Conservation (phyloP, 2,888 invertebrate species). For the Sphinx pinastri region DNA sequence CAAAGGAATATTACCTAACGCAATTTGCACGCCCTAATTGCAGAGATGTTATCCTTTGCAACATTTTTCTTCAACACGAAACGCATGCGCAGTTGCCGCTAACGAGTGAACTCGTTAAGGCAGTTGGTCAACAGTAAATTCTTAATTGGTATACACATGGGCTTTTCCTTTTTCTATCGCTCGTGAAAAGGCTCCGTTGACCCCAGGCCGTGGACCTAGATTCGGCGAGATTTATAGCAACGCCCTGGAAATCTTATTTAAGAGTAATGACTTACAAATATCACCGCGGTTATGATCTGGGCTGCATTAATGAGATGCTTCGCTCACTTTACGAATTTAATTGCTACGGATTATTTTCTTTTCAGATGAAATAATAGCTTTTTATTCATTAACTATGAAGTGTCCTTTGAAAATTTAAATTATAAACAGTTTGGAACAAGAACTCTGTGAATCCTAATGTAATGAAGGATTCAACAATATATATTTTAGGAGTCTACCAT, state of each 20-base stretch:
- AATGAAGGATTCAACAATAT: too few species aligned
- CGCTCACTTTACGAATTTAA: not conserved
- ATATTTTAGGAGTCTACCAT: too few species aligned
- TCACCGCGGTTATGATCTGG: not conserved
- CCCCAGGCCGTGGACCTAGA: not conserved
- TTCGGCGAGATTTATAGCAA: conserved; percentile 8
- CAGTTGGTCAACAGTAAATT: conserved; percentile 18
- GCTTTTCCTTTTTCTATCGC: not conserved
- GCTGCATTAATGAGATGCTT: not conserved
- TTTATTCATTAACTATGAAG: not conserved
- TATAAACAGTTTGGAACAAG: too few species aligned
- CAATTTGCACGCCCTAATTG: conserved; percentile 1
- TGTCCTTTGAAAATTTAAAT: too few species aligned
- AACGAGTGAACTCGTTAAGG: conserved; percentile 8
- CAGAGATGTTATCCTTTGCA: conserved; percentile 15
- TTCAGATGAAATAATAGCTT: not conserved
- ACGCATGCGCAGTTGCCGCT: not conserved
- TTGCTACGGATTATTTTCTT: not conserved
- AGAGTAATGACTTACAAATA: not conserved
- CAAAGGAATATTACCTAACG: not conserved
- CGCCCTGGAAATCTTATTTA: conserved; percentile 18
- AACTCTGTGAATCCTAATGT: too few species aligned
- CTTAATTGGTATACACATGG: conserved; percentile 10
- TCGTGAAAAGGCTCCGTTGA: not conserved
- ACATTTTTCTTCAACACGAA: not conserved